Evolutionary conservation across 2,888 invertebrate species (phyloP).

Genomic region (Ectemnius continuus): DNA sequence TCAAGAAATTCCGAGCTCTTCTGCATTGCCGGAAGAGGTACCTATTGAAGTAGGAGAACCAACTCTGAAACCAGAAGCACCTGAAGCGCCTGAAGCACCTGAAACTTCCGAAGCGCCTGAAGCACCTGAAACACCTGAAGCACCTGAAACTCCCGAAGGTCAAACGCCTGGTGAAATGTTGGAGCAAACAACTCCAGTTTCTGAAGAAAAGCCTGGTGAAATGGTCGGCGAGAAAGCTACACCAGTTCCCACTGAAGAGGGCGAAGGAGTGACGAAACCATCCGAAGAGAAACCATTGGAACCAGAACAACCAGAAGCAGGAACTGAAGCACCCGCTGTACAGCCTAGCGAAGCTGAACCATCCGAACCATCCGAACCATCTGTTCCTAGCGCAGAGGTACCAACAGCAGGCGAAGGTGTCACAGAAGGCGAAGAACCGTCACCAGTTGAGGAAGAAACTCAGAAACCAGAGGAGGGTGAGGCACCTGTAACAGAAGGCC

Average conservation of each 20-base stretch:
- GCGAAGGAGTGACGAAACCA: slow-evolving; percentile 18
- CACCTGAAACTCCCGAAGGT: too few relatives aligned
- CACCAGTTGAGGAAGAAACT: slow-evolving; percentile 32
- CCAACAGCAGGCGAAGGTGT: slow-evolving; percentile 18
- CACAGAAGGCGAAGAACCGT: slow-evolving; percentile 15
- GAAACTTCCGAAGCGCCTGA: too few relatives aligned
- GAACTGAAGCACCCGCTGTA: slow-evolving; percentile 28
- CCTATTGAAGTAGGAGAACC: slow-evolving; percentile 36
- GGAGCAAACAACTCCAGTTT: slow-evolving; percentile 24
- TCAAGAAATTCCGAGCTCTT: slow-evolving; percentile 35
- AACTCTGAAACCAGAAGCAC: slow-evolving; percentile 14
- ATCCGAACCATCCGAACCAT: slow-evolving; percentile 24
- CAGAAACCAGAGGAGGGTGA: slow-evolving; percentile 36
- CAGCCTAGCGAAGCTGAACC: too few relatives aligned
- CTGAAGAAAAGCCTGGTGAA: slow-evolving; percentile 14
- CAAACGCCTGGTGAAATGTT: slow-evolving; percentile 7
- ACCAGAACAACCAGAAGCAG: slow-evolving; percentile 40
- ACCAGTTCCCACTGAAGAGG: slow-evolving; percentile 4
- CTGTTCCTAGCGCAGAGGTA: slow-evolving; percentile 22
- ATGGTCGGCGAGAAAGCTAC: slow-evolving; percentile 6
- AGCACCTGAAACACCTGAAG: slow-evolving; percentile 1
- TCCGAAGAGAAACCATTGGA: slow-evolving; percentile 34
- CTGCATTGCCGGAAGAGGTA: slow-evolving; percentile 35
- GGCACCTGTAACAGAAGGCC: slow-evolving; percentile 33
- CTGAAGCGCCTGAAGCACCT: too few relatives aligned